Percentiles rank a stretch among this genome's conserved stretches.
phyloP scores from a whole-genome alignment of 2,113 vertebrate species.

The Bos indicus region DNA sequence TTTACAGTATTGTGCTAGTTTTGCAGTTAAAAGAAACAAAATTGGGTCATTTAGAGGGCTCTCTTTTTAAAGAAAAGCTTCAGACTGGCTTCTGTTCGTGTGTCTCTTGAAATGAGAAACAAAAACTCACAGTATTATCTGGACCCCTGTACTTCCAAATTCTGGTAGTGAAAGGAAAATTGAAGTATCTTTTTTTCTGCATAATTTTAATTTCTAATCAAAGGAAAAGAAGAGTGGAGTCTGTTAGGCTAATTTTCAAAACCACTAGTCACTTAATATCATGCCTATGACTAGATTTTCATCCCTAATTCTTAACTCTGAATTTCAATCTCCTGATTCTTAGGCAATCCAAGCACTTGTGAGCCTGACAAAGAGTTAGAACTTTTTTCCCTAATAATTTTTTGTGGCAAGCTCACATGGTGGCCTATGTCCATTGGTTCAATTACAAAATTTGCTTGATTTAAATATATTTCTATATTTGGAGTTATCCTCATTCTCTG shows the following conservation, averaged over 20 bases:
- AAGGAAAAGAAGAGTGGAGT: not conserved
- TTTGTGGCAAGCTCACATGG: conserved; percentile 32
- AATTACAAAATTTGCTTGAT: conserved; percentile 37
- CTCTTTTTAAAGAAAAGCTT: not conserved
- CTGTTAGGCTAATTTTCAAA: conserved; percentile 2
- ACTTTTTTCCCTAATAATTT: conserved; percentile 1
- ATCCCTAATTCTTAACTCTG: conserved; percentile 15
- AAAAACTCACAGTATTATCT: not conserved
- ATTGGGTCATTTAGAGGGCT: not conserved
- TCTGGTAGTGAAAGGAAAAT: not conserved
- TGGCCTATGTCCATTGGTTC: conserved; percentile 31
- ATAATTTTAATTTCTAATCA: not conserved
- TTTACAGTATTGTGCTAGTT: not conserved
- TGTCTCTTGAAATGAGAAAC: not conserved
- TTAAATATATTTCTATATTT: conserved; percentile 57
- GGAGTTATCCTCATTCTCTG: conserved; percentile 21
- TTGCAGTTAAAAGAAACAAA: not conserved
- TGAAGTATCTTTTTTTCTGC: not conserved
- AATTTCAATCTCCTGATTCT: conserved; percentile 32
- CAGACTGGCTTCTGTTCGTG: not conserved
- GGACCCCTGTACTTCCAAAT: not conserved
- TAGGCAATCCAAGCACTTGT: conserved; percentile 5
- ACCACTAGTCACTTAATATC: not conserved
- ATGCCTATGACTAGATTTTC: not conserved
- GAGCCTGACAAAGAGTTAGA: conserved; percentile 29